These are phyloP conservation scores for Acleris sparsana DNA, from an alignment of 2,888 invertebrate species.

Conservation along the genomic window DNA sequence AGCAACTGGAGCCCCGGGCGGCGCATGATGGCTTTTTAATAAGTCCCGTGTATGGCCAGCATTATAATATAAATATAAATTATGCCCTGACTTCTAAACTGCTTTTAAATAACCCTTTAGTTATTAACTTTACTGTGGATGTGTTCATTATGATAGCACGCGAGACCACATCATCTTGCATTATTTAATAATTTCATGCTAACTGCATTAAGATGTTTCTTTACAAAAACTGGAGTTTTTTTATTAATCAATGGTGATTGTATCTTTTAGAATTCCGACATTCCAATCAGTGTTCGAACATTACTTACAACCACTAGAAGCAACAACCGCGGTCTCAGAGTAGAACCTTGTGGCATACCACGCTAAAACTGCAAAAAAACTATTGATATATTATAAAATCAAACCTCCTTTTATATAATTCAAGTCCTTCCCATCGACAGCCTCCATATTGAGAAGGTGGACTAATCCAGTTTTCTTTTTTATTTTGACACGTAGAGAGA, in stretches of 20 bases:
- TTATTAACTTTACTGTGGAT: constrained; percentile 10
- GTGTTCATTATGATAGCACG: constrained; percentile 13
- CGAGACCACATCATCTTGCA: constrained; percentile 1
- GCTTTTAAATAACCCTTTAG: constrained; percentile 30
- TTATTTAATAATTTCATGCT: not conserved
- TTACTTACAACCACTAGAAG: too few relatives aligned
- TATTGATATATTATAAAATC: too few relatives aligned
- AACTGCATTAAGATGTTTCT: not conserved
- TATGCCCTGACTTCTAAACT: constrained; percentile 26
- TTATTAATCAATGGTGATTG: too few relatives aligned
- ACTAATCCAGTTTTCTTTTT: constrained; percentile 64
- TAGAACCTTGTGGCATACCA: too few relatives aligned
- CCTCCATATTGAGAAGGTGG: constrained; percentile 42
- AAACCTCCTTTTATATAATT: not conserved
- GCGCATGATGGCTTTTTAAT: constrained; percentile 58
- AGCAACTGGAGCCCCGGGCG: constrained; percentile 34
- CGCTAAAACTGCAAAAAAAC: too few relatives aligned
- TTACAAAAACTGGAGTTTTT: too few relatives aligned
- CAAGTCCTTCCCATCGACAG: not conserved
- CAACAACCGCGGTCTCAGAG: too few relatives aligned
- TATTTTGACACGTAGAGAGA: constrained; percentile 67
- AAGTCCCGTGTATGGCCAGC: constrained; percentile 43
- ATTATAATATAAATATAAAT: constrained; percentile 34
- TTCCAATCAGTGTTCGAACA: too few relatives aligned
- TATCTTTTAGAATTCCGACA: too few relatives aligned